Conservation (phyloP, 2,113 vertebrate genomes). For the Micromys minutus region DNA sequence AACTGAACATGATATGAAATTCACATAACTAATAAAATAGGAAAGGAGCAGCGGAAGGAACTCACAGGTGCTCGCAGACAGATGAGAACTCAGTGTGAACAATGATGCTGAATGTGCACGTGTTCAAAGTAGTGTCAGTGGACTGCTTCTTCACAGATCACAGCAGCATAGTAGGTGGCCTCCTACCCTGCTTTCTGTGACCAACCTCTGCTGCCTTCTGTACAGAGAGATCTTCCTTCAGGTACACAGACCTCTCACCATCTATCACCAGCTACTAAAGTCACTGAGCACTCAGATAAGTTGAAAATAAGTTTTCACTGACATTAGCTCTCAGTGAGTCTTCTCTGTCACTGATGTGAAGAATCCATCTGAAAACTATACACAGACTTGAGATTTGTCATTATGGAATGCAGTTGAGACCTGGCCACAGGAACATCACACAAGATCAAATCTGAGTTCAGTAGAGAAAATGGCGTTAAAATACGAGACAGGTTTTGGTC, state of each 20-base stretch:
- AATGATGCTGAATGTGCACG: neutral
- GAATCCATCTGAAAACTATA: slow-evolving; percentile 7
- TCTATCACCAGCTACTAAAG: neutral
- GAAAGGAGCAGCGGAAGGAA: neutral
- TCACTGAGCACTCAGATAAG: slow-evolving; percentile 33
- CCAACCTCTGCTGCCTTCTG: neutral
- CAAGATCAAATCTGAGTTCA: neutral
- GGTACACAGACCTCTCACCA: neutral
- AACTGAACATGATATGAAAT: slow-evolving; percentile 44
- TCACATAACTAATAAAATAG: neutral
- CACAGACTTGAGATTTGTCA: neutral
- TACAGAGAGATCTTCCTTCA: neutral
- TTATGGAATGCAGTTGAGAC: neutral
- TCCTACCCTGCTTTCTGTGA: neutral
- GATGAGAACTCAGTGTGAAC: neutral
- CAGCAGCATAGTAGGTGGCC: neutral
- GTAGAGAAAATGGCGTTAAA: slow-evolving; percentile 40
- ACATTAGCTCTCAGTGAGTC: neutral
- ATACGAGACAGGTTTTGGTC: neutral
- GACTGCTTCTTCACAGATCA: slow-evolving; percentile 1
- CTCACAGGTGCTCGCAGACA: neutral
- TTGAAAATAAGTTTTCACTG: slow-evolving; percentile 23
- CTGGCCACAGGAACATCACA: slow-evolving; percentile 29
- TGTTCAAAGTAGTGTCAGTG: neutral
- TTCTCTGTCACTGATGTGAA: neutral